A percentile compares a stretch with the other conserved stretches of the same genome.
These are phyloP conservation scores for Eulemur coronatus DNA, from an alignment of 2,797 vertebrate genomes.

Conservation along the genomic window DNA sequence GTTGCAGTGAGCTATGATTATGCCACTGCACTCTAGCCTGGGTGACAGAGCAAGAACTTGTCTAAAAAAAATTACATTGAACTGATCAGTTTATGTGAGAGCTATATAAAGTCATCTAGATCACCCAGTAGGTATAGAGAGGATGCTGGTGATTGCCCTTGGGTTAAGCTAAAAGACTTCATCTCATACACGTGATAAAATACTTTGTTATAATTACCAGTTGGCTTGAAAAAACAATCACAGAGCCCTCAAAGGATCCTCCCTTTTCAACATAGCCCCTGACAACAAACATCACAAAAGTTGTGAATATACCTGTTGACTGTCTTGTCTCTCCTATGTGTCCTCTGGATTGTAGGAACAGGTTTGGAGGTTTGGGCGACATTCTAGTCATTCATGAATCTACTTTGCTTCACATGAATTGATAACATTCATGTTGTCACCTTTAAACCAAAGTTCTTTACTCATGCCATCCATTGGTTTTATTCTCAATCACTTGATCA, in stretches of 20 bases:
- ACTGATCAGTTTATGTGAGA: background rate
- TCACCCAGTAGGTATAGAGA: background rate
- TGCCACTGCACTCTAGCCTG: too few relatives aligned
- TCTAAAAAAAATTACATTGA: background rate
- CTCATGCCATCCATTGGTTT: background rate
- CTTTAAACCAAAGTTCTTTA: background rate
- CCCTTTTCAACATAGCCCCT: background rate
- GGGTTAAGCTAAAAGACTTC: background rate
- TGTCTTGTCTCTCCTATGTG: background rate
- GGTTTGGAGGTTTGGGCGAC: background rate
- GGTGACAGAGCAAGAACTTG: too few relatives aligned
- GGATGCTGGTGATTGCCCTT: background rate
- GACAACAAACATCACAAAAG: background rate
- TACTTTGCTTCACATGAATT: background rate
- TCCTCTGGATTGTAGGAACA: background rate
- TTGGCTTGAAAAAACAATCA: background rate
- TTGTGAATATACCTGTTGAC: background rate
- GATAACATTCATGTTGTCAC: background rate
- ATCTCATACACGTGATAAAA: background rate
- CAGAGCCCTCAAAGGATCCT: background rate
- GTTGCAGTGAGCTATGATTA: too few relatives aligned
- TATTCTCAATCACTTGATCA: background rate
- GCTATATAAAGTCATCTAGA: background rate
- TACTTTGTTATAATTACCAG: background rate
- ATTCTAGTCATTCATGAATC: background rate